Conservation (phyloP, 2,113 vertebrate species). For the Callipepla californica region DNA sequence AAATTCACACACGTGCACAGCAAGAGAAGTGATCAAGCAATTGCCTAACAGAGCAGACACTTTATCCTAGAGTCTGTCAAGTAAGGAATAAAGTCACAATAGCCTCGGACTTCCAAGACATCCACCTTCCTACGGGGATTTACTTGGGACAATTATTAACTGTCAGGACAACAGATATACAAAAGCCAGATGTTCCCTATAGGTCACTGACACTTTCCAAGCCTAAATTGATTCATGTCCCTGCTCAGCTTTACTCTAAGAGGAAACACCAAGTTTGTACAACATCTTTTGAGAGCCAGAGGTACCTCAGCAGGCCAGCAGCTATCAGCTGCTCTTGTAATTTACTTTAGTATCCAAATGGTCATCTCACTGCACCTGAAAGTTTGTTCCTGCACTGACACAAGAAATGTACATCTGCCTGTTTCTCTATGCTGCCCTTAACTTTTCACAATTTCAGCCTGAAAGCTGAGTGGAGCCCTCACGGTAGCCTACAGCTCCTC, state of each 20-base stretch:
- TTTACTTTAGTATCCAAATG: not conserved
- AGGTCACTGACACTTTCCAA: conserved; percentile 49
- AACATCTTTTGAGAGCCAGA: not conserved
- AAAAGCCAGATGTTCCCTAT: conserved; percentile 60
- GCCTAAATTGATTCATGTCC: conserved; percentile 53
- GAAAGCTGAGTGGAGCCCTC: no score
- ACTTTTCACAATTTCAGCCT: not conserved
- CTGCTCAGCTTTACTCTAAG: conserved; percentile 53
- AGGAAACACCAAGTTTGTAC: not conserved
- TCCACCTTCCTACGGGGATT: not conserved
- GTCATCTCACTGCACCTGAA: not conserved
- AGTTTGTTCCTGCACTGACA: not conserved
- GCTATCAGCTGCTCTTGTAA: not conserved
- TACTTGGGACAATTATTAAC: not conserved
- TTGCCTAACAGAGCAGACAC: not conserved
- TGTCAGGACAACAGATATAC: not conserved
- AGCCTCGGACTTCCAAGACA: not conserved
- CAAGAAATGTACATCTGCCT: not conserved
- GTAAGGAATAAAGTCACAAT: not conserved
- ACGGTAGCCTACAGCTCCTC: no score
- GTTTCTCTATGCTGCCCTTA: not conserved
- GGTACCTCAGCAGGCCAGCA: not conserved
- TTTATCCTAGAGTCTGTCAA: not conserved
- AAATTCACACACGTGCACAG: not conserved
- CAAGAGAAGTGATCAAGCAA: not conserved